Conservation (phyloP, 2,113 vertebrate species). For the Pipra filicauda region DNA sequence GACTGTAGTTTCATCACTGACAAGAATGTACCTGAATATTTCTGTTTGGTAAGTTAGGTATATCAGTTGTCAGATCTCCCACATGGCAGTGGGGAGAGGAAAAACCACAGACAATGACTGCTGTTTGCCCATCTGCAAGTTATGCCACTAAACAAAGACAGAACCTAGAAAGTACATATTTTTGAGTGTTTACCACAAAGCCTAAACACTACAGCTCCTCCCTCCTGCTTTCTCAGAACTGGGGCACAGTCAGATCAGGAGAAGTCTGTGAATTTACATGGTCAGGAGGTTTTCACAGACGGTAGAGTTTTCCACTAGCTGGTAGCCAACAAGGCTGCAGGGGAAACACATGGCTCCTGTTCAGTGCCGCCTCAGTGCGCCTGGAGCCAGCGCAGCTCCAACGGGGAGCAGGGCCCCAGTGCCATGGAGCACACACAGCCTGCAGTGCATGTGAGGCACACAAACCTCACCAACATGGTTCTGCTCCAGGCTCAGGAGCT, state of each 20-base stretch:
- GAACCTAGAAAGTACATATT: neutral
- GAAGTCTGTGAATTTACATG: neutral
- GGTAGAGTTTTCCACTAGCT: neutral
- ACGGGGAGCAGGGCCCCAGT: neutral
- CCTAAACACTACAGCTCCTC: neutral
- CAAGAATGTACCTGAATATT: neutral
- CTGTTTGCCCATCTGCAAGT: neutral
- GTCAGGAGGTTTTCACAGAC: neutral
- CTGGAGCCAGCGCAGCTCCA: neutral
- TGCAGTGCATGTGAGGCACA: neutral
- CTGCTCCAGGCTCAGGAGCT: neutral
- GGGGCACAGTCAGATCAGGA: neutral
- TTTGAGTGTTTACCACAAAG: neutral
- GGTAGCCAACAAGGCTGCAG: constrained; percentile 13
- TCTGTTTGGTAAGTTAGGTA: neutral
- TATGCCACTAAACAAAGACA: neutral
- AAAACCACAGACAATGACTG: neutral
- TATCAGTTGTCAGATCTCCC: neutral
- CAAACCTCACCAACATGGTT: rapidly evolving
- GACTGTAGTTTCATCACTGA: neutral
- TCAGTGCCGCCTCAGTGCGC: rapidly evolving
- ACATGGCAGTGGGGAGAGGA: neutral
- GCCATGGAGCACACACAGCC: neutral
- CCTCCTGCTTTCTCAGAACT: constrained; percentile 9
- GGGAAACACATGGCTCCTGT: neutral